Evolutionary conservation across 2,113 vertebrate genomes (phyloP), one percentile per base, ranked within the genome.

Genomic region (Picathartes gymnocephalus): DNA sequence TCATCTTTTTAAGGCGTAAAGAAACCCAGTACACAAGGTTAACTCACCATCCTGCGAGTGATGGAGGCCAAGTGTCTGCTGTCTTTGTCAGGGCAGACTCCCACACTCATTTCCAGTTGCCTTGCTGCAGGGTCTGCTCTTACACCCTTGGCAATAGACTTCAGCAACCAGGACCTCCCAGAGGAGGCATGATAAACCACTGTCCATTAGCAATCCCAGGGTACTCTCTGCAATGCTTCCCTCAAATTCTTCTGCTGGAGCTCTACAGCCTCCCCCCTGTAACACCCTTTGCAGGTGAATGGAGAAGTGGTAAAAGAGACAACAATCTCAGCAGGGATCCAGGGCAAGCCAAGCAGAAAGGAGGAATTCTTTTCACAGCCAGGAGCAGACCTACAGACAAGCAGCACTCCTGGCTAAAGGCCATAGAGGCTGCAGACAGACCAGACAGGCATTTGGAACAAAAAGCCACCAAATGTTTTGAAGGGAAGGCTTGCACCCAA

Each of bases 191-290:
- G 68, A 58, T 37, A 70, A 57, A 66, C 11, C 39, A 68, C 37
- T 2, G 2, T 2, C 24, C 28, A 3, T 27, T 14, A 65, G 18
- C 64, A 80, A 35, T 22, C 45, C 50, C 74, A 77, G 22, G 13
- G 35, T 45, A 65, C 40, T 12, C 78, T 37, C 53, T 0, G 0
- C 22, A 69, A 22, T 5, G 6, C 13, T 40, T 54, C 6, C 2
- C 13, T 62, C 83, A 81, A 81, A 83, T 65, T 37, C 65, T 73
- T 65, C 73, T 57, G 13, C 33, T 11, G 53, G 39, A 62, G 23
- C n/a, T 80, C 48, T 54, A 30, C 30, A 71, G 40, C 19, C 17
- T 66, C 14, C 8, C 0, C 1, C 27, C 8, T 47, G 27, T 64
- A 82, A 58, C 40, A 71, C 3, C 17, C 13, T n/a, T 19, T 24